Conservation (phyloP, 2,797 vertebrate species). For the Alfaro cultratus region DNA sequence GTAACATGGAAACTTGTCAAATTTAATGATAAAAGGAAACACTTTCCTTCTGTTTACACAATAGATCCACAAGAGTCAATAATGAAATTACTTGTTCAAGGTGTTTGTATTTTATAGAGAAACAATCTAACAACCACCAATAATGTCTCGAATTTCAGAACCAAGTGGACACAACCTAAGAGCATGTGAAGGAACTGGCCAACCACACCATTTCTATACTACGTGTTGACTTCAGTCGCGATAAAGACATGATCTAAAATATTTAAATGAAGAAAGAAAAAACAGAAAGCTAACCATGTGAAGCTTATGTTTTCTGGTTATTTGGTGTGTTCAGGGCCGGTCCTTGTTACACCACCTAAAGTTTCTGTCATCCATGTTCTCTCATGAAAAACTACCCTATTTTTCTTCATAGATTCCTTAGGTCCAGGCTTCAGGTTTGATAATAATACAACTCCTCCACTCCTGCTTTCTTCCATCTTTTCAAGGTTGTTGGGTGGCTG, state of each 20-base stretch:
- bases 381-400: conserved; percentile 26
- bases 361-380: neutral
- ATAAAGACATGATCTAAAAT: neutral
- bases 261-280: neutral
- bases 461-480: conserved; percentile 64
- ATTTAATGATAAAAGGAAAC: neutral
- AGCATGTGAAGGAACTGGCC: neutral
- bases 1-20: neutral
- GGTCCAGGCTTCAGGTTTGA: conserved; percentile 55
- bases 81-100: neutral
- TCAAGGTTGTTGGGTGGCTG: conserved; percentile 78
- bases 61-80: neutral
- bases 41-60: neutral
- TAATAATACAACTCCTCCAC: conserved; percentile 56
- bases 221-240: neutral
- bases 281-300: neutral
- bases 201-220: neutral
- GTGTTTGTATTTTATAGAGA: neutral
- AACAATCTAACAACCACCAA: neutral
- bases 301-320: neutral
- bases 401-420: conserved; percentile 44
- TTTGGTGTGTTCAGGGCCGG: neutral
- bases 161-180: neutral
- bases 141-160: neutral
- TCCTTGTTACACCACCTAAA: neutral